phyloP scores from a whole-genome alignment of 37 sponge, comb jelly and placozoan genomes.

The Crambe crambe region DNA sequence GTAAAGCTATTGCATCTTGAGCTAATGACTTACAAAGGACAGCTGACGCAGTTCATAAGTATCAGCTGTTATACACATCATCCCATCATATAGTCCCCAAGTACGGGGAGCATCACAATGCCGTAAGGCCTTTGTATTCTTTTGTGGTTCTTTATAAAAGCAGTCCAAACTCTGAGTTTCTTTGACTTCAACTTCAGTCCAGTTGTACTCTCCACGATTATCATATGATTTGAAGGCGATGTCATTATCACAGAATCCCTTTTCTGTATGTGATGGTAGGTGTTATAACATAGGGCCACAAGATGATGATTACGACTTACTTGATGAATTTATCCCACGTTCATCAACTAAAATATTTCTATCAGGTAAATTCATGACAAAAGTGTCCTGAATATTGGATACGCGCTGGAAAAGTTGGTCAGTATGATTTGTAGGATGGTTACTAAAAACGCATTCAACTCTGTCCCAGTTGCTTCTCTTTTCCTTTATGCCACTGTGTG shows the following conservation, averaged over 20 bases:
- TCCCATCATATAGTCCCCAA: background rate
- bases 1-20: no score
- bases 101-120: background rate
- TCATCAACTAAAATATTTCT: background rate
- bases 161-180: background rate
- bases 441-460: background rate
- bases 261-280: background rate
- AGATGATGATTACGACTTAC: background rate
- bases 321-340: background rate
- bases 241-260: slow-evolving; percentile 38
- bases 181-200: slow-evolving; percentile 20
- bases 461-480: background rate
- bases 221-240: background rate
- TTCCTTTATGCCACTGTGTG: background rate
- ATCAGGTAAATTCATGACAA: background rate
- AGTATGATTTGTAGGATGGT: background rate
- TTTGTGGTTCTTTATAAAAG: background rate
- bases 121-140: background rate
- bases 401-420: background rate
- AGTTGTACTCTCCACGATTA: slow-evolving; percentile 21
- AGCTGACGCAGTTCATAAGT: background rate
- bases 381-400: background rate
- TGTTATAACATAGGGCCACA: background rate
- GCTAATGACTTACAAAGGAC: background rate
- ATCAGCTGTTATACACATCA: background rate